Conservation (phyloP, 2,888 invertebrate species). For the Clostera curtula region DNA sequence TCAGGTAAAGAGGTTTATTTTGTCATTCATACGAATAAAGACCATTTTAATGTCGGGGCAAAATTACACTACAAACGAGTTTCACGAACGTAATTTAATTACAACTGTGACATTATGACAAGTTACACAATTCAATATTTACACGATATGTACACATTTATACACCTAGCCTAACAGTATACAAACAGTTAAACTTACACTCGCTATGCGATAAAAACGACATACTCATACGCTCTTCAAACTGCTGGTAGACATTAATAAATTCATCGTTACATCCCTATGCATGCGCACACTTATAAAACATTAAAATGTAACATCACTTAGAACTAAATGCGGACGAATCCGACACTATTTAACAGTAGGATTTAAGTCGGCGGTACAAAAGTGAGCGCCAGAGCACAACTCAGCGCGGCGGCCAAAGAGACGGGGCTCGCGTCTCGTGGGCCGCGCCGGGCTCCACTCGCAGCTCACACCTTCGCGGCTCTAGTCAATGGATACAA, state of each 20-base stretch:
- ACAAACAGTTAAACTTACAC: slow-evolving; percentile 49
- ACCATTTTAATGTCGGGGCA: too few relatives aligned
- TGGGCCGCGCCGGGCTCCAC: slow-evolving; percentile 18
- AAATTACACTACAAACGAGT: slow-evolving; percentile 17
- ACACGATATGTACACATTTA: slow-evolving; percentile 70
- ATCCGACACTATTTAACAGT: too few relatives aligned
- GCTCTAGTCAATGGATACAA: slow-evolving; percentile 53
- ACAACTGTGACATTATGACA: slow-evolving; percentile 58
- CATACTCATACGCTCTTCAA: too few relatives aligned
- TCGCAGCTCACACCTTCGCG: slow-evolving; percentile 14
- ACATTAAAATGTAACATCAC: too few relatives aligned
- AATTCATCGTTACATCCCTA: slow-evolving; percentile 67
- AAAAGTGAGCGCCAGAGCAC: slow-evolving; percentile 10
- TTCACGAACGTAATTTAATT: slow-evolving; percentile 56
- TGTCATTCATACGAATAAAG: too few relatives aligned
- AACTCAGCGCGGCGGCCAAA: slow-evolving; percentile 20
- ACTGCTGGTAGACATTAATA: too few relatives aligned
- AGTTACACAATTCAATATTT: slow-evolving; percentile 59
- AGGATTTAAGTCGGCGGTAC: too few relatives aligned
- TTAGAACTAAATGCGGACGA: too few relatives aligned
- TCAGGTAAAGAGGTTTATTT: too few relatives aligned
- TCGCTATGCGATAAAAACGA: slow-evolving; percentile 61
- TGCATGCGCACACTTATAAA: too few relatives aligned
- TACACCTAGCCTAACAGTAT: slow-evolving; percentile 48
- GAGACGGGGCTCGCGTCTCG: slow-evolving; percentile 49